Evolutionary conservation across 2,113 vertebrate genomes (phyloP).

Genomic region (Notarius quadriscutis): DNA sequence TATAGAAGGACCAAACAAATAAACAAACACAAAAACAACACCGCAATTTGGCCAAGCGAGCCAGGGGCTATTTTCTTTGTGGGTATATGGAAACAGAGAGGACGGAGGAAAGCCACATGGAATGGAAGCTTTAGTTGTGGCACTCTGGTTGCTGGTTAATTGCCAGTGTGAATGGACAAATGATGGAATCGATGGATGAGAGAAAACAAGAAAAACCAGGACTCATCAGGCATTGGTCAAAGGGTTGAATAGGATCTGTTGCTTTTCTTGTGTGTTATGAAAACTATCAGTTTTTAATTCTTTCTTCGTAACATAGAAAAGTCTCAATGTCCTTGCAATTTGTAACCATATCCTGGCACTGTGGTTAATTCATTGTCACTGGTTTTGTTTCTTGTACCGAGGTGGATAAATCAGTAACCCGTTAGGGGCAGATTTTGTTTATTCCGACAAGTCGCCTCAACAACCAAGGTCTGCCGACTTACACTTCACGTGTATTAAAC

Average conservation of each 20-base stretch:
- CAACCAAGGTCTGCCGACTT: background rate
- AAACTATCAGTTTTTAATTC: background rate
- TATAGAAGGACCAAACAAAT: background rate
- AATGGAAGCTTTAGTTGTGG: background rate
- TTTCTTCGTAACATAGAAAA: background rate
- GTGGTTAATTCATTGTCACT: background rate
- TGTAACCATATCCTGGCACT: background rate
- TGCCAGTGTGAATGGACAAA: background rate
- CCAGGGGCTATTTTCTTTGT: constrained; percentile 32
- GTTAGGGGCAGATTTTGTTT: background rate
- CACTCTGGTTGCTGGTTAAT: background rate
- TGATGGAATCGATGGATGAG: constrained; percentile 28
- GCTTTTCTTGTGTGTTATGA: background rate
- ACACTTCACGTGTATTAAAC: too few species aligned
- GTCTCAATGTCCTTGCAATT: background rate
- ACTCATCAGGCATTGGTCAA: background rate
- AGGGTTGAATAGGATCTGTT: background rate
- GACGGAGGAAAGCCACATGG: background rate
- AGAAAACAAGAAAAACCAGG: background rate
- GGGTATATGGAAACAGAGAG: constrained; percentile 17
- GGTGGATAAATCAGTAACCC: background rate
- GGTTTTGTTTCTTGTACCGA: background rate
- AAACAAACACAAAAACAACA: background rate
- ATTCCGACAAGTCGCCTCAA: too few species aligned
- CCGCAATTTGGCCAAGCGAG: constrained; percentile 40